Evolutionary conservation across 2,888 invertebrate genomes (phyloP).

Genomic region (Folsomia candida): DNA sequence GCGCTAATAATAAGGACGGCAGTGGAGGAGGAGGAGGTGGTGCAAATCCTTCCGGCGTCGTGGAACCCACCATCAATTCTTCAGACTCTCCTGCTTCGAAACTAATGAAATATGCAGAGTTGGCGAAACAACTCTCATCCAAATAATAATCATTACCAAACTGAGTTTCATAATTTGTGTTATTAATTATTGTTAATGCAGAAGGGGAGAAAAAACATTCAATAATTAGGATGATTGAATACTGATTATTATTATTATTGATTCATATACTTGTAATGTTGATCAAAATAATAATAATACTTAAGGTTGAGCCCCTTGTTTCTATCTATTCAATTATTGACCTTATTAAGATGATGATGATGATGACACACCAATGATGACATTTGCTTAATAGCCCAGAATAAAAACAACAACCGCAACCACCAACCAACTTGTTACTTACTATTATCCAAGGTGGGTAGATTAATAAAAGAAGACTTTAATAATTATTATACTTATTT

Average conservation of each 20-base stretch:
- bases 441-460: background rate
- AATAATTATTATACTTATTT: background rate
- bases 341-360: too few relatives aligned
- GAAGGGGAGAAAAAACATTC: background rate
- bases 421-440: background rate
- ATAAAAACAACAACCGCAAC: background rate
- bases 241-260: too few relatives aligned
- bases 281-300: too few relatives aligned
- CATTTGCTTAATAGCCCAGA: too few relatives aligned
- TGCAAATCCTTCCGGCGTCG: slow-evolving; percentile 55
- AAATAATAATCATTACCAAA: slow-evolving; percentile 63
- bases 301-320: too few relatives aligned
- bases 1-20: slow-evolving; percentile 32
- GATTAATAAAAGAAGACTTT: background rate
- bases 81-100: slow-evolving; percentile 89
- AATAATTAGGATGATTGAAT: background rate
- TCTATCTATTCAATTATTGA: background rate
- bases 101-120: slow-evolving; percentile 96
- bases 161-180: slow-evolving; percentile 15
- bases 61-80: slow-evolving; percentile 54
- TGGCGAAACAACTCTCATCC: slow-evolving; percentile 96
- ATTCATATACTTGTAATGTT: too few relatives aligned
- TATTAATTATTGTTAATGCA: slow-evolving; percentile 13
- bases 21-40: slow-evolving; percentile 55
- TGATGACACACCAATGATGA: too few relatives aligned